Evolutionary conservation across 1,140 invertebrate genomes (phyloP), one percentile per base, ranked within the genome.

Genomic region (Pantala flavescens): DNA sequence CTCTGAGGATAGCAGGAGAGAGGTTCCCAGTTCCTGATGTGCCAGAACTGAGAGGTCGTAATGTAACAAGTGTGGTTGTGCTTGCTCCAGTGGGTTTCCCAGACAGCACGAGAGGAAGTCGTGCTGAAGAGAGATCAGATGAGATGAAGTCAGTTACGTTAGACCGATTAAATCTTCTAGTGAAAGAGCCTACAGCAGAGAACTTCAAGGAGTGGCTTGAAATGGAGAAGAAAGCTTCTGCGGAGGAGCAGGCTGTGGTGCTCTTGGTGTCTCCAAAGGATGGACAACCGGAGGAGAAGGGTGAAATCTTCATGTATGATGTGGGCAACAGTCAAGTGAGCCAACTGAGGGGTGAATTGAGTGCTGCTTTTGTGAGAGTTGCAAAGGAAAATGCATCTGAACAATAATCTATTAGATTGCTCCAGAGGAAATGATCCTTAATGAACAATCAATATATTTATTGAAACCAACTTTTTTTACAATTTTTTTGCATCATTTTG

Each of bases 271-370:
- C 90, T 36, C 89, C 87, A 91, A 84, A 90, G 88, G 80, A 78
- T 43, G 83, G 86, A 49, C 80, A 82, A 49, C 77, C 78, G 70
- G 77, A 84, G 23, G 84, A 85, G 16, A 87, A 88, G 70, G 89
- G 90, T 80, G 91, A 93, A 84, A 93, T 94, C 76, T 94, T 88
- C 81, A 93, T 94, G 92, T 93, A 92, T 80, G 92, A 94, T 78
- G 87, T 92, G 12, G 81, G 84, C 70, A 88, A 88, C 0, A 81
- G 88, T 77, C 86, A 82, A 74, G 88, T 89, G 36, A 93, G 86
- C 83, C 91, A 88, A 82, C 82, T 90, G 19, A 86, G 85, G 63
- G 90, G 90, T 0, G 90, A 91, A 78, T 83, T 94, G 23, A 93
- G 91, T 0, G 87, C 90, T 71, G 89, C 91, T 63, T 93, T 93